phyloP scores from a whole-genome alignment of 2,113 vertebrate genomes.

The Rattus norvegicus region GRCr8 NC_086034.1:85830501-85831000 shows the following conservation, averaged over 20 bases:
- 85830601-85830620: not conserved
- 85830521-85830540: accelerated
- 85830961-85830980: not conserved
- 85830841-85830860: not conserved
- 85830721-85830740: not conserved
- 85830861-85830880: not conserved
- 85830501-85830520: not conserved
- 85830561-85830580: not conserved
- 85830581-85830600: not conserved
- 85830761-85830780: not conserved
- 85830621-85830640: not conserved
- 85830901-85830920: not conserved
- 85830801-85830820: not conserved
- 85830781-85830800: not conserved
- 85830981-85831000: not conserved
- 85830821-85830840: not conserved
- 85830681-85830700: accelerated
- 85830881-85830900: not conserved
- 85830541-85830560: not conserved
- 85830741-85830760: accelerated
- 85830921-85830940: not conserved
- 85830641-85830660: not conserved
- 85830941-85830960: not conserved
- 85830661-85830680: not conserved
- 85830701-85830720: not conserved